Conservation (phyloP, 1,140 invertebrate genomes). For the Triops cancriformis region DNA sequence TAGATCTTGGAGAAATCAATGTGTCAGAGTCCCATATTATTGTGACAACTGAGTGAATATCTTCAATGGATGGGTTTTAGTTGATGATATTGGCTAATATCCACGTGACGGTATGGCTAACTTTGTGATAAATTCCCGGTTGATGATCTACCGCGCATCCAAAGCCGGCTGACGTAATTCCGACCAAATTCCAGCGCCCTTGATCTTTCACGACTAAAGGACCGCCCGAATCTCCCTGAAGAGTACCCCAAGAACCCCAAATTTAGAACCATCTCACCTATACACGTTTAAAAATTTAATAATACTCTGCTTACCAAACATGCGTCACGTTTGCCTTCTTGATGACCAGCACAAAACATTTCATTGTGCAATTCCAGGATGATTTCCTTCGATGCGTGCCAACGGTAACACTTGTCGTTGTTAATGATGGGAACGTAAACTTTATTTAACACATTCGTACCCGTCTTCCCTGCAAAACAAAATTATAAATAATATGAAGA, state of each 20-base stretch:
- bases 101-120: slow-evolving; percentile 60
- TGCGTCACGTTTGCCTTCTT: slow-evolving; percentile 69
- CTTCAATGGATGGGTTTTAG: slow-evolving; percentile 2
- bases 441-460: slow-evolving; percentile 68
- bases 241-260: slow-evolving; percentile 21
- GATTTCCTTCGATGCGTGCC: slow-evolving; percentile 68
- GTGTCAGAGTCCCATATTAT: too few species aligned
- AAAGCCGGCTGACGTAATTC: slow-evolving; percentile 77
- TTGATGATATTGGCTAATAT: slow-evolving; percentile 44
- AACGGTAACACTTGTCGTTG: slow-evolving; percentile 61
- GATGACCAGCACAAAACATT: slow-evolving; percentile 76
- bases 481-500: neutral
- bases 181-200: slow-evolving; percentile 64
- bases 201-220: slow-evolving; percentile 57
- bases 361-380: slow-evolving; percentile 60
- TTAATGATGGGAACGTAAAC: slow-evolving; percentile 68
- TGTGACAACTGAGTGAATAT: too few species aligned
- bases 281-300: neutral
- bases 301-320: slow-evolving; percentile 51
- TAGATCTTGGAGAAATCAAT: too few species aligned
- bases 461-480: slow-evolving; percentile 49
- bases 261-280: too few species aligned
- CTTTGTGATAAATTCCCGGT: slow-evolving; percentile 74
- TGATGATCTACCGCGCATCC: slow-evolving; percentile 76
- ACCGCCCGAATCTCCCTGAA: slow-evolving; percentile 71